These are phyloP conservation scores for Aphelenchoides fujianensis DNA, from an alignment of 1,140 invertebrate species.

Conservation along the genomic window DNA sequence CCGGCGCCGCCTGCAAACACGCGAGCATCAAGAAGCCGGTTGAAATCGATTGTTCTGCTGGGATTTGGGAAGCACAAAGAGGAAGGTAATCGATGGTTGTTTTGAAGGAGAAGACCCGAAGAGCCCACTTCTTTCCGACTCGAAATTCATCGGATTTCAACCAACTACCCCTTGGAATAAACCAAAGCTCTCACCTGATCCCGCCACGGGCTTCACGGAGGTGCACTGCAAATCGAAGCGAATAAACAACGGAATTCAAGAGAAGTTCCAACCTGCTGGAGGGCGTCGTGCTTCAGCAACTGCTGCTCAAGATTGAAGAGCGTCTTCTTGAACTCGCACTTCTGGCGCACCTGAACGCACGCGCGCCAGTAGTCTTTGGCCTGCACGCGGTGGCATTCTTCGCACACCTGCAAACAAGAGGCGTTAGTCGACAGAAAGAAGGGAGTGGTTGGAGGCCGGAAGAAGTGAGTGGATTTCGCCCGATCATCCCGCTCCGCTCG, in stretches of 20 bases:
- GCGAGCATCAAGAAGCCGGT: no score
- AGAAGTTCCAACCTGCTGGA: constrained; percentile 70
- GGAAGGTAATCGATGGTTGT: no score
- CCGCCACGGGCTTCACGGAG: constrained; percentile 82
- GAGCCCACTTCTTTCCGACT: no score
- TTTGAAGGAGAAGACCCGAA: no score
- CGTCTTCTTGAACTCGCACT: constrained; percentile 87
- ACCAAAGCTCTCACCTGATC: no score
- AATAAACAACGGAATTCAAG: background rate
- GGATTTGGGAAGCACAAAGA: no score
- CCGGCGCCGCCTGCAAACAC: no score
- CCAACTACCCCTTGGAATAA: no score
- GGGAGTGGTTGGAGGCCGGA: no score
- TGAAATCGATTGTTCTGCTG: no score
- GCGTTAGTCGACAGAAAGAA: no score
- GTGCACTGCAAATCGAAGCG: constrained; percentile 38
- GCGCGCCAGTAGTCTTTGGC: constrained; percentile 97
- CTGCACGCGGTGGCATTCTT: constrained; percentile 90
- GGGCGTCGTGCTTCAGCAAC: constrained; percentile 85
- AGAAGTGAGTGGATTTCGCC: background rate
- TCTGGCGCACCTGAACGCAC: constrained; percentile 71
- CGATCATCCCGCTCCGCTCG: background rate
- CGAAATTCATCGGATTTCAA: no score
- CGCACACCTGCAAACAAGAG: constrained; percentile 73
- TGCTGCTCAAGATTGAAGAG: constrained; percentile 97